These are phyloP conservation scores for Meghimatium bilineatum DNA, from an alignment of 2,888 invertebrate genomes.

Conservation along the genomic window DNA sequence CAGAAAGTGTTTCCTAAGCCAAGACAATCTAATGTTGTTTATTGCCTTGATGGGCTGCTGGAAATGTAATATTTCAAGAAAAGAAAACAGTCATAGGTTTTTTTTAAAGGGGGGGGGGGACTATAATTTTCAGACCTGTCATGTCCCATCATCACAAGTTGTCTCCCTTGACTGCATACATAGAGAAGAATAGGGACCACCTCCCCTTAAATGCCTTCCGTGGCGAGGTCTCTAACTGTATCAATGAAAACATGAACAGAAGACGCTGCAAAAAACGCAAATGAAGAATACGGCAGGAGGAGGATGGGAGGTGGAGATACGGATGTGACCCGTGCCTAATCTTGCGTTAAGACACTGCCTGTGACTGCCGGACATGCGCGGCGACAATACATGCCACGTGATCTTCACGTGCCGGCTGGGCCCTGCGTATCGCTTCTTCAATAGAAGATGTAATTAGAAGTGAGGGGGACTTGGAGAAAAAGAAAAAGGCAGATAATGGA, in stretches of 20 bases:
- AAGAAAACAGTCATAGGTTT: not conserved
- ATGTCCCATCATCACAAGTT: slow-evolving; percentile 22
- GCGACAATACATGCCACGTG: slow-evolving; percentile 32
- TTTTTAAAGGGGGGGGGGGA: not conserved
- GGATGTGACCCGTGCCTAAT: slow-evolving; percentile 37
- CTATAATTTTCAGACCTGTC: not conserved
- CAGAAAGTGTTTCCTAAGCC: not conserved
- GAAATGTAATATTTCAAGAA: not conserved
- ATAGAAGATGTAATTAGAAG: slow-evolving; percentile 35
- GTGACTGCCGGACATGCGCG: slow-evolving; percentile 34
- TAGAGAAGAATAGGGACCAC: not conserved
- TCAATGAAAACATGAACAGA: not conserved
- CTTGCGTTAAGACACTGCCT: slow-evolving; percentile 30
- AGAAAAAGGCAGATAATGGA: not conserved
- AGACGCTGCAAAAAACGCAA: slow-evolving; percentile 19
- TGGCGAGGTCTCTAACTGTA: not conserved
- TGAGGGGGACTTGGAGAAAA: slow-evolving; percentile 12
- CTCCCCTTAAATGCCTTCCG: slow-evolving; percentile 8
- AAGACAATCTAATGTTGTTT: slow-evolving; percentile 16
- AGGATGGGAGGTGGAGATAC: slow-evolving; percentile 32
- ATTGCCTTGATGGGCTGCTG: not conserved
- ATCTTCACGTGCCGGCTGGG: slow-evolving; percentile 33
- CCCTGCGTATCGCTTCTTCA: slow-evolving; percentile 1
- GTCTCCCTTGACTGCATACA: slow-evolving; percentile 22
- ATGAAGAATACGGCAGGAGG: slow-evolving; percentile 24